These are phyloP conservation scores for Piaya cayana DNA, from an alignment of 2,113 vertebrate species.

Conservation along the genomic window DNA sequence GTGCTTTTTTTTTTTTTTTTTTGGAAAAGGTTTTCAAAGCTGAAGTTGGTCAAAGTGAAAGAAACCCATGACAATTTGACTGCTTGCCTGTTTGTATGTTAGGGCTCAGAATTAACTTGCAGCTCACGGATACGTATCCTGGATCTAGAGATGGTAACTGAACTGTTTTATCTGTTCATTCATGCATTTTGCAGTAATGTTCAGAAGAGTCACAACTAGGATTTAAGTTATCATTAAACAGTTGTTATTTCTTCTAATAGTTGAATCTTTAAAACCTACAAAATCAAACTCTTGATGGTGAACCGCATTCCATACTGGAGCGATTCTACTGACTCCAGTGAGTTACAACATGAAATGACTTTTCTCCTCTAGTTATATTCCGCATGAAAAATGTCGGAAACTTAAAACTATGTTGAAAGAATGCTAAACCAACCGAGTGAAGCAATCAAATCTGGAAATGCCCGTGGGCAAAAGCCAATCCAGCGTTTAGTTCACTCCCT, in stretches of 20 bases:
- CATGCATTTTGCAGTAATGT: background rate
- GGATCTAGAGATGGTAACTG: background rate
- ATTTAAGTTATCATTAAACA: background rate
- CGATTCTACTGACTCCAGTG: background rate
- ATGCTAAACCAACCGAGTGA: background rate
- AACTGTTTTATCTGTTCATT: background rate
- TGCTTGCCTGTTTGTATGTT: background rate
- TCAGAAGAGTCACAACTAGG: background rate
- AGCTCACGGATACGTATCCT: background rate
- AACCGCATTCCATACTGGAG: background rate
- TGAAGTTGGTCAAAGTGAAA: background rate
- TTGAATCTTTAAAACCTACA: background rate
- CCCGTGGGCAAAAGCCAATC: conserved; percentile 2
- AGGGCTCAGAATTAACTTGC: background rate
- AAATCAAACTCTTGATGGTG: background rate
- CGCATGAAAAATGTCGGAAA: background rate
- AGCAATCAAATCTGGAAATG: conserved; percentile 30
- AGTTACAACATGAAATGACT: background rate
- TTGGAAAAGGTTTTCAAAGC: background rate
- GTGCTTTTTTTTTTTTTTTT: background rate
- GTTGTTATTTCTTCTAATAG: background rate
- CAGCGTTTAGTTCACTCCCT: background rate
- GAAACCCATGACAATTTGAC: background rate
- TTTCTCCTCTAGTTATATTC: background rate
- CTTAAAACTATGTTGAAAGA: conserved; percentile 5